Percentiles rank a stretch among this genome's conserved stretches.
Conservation (phyloP, 2,113 vertebrate species). For the Stegostoma tigrinum region DNA sequence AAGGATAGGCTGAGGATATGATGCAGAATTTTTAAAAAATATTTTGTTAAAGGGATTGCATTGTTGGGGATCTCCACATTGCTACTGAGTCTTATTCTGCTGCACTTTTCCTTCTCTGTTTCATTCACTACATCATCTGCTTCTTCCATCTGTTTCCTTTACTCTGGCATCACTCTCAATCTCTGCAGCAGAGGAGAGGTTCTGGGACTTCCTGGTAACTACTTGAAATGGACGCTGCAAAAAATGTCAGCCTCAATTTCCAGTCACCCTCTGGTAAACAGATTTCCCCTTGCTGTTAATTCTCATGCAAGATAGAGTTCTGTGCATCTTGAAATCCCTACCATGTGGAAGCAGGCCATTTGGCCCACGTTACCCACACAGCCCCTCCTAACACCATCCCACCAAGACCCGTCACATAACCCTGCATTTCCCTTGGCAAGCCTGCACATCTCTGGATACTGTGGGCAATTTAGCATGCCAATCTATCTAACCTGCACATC, state of each 20-base stretch:
- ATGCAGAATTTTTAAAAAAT: neutral
- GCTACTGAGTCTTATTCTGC: neutral
- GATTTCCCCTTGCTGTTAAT: neutral
- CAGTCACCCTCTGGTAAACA: neutral
- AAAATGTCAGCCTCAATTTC: neutral
- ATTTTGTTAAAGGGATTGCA: neutral
- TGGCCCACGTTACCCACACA: no score
- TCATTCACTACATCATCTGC: constrained; percentile 3
- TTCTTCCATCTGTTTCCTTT: neutral
- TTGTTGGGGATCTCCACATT: neutral
- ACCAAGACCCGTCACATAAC: no score
- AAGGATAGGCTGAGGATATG: neutral
- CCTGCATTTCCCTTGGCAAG: no score
- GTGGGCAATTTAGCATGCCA: no score
- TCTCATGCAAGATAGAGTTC: neutral
- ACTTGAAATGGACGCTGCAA: neutral
- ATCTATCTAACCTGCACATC: no score
- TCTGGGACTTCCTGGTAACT: neutral
- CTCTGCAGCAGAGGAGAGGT: neutral
- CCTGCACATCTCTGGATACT: no score
- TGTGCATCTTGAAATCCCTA: neutral
- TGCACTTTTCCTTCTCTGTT: neutral
- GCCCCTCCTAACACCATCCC: no score
- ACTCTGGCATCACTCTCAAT: neutral
- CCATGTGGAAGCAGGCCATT: no score